phyloP scores from a whole-genome alignment of 2,113 vertebrate species.

The Sapayoa aenigma region DNA sequence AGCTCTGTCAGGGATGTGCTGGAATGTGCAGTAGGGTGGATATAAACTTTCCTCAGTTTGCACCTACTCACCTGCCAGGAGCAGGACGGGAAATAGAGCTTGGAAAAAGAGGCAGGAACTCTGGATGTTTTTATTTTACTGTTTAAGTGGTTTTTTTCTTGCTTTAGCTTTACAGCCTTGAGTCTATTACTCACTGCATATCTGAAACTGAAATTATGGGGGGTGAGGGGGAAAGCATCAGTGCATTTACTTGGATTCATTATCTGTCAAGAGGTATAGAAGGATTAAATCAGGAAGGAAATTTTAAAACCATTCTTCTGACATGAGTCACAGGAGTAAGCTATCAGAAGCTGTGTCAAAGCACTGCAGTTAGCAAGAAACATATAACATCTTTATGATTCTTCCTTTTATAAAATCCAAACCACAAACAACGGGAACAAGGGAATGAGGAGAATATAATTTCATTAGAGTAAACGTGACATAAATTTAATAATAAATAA shows the following conservation, averaged over 20 bases:
- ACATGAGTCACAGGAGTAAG: constrained; percentile 38
- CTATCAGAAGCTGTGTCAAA: constrained; percentile 25
- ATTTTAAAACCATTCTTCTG: constrained; percentile 45
- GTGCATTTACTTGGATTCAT: not conserved
- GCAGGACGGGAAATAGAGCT: not conserved
- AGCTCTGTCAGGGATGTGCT: not conserved
- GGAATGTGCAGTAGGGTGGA: not conserved
- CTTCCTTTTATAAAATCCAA: constrained; percentile 12
- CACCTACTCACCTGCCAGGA: not conserved
- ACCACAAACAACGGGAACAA: constrained; percentile 61
- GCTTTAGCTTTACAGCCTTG: not conserved
- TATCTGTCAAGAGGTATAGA: constrained; percentile 12
- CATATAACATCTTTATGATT: constrained; percentile 11
- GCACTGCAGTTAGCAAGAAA: not conserved
- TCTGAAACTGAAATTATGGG: constrained; percentile 13
- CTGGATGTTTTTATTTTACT: not conserved
- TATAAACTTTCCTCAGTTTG: not conserved
- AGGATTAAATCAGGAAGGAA: constrained; percentile 36
- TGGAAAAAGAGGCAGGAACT: not conserved
- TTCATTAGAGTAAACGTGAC: constrained; percentile 59
- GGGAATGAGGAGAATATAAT: constrained; percentile 24
- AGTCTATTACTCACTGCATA: not conserved
- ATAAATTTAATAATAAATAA: constrained; percentile 74
- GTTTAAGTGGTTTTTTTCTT: not conserved
- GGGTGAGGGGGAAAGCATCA: accelerated